Conservation (phyloP, 2,888 invertebrate genomes). For the Acanthosepion pharaonis region DNA sequence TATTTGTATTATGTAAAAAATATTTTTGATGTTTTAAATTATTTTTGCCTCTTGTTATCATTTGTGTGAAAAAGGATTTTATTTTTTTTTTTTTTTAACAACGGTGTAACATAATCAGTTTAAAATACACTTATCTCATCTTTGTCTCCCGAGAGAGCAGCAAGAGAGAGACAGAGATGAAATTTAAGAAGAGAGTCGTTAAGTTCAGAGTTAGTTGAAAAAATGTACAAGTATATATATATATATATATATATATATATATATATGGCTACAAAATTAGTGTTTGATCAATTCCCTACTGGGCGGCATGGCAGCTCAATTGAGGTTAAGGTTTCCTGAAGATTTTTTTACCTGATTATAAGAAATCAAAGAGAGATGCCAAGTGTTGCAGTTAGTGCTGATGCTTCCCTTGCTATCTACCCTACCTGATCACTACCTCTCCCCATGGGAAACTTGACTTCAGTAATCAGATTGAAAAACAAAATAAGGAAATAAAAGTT, state of each 20-base stretch:
- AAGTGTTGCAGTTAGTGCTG: background rate
- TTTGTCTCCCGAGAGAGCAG: background rate
- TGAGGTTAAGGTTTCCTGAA: background rate
- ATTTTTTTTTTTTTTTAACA: background rate
- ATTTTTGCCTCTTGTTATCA: background rate
- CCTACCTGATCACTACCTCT: background rate
- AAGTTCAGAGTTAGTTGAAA: background rate
- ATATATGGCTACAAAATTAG: background rate
- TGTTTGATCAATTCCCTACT: background rate
- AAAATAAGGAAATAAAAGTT: background rate
- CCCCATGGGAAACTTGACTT: conserved; percentile 33
- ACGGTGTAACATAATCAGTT: background rate
- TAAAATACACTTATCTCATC: conserved; percentile 18
- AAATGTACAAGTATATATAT: background rate
- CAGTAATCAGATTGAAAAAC: background rate
- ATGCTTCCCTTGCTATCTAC: background rate
- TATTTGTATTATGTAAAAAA: background rate
- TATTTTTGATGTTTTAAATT: background rate
- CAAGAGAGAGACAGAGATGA: background rate
- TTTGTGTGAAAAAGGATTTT: background rate
- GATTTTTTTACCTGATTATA: background rate
- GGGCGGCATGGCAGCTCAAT: background rate
- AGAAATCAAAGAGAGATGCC: conserved; percentile 14
- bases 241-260: background rate
- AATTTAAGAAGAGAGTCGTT: background rate